Evolutionary conservation across 64 coral and sea anemone genomes (phyloP), one percentile per base, ranked within the genome.

Genomic region (Pocillopora verrucosa): DNA sequence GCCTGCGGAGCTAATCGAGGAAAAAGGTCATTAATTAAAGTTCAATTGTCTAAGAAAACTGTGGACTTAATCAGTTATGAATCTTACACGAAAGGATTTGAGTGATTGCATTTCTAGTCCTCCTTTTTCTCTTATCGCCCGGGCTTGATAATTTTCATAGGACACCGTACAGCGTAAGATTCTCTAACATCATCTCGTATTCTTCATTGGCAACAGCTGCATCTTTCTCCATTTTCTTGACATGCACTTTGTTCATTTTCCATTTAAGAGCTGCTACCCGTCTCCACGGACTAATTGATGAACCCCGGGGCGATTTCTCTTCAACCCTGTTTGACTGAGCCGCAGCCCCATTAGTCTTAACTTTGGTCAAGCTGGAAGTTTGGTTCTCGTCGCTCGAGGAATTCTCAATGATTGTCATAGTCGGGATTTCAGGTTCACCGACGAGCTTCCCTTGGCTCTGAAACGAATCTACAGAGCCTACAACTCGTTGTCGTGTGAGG

Each of bases 151-250:
- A 36, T 34, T 61, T 37, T 85, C 36, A 85, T 45, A 70, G 13
- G 26, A 85, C 82, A 24, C 82, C 82, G 38, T 56, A 85, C 37
- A 25, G 36, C 15, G 69, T 85, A 26, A 85, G 72, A 12, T 70
- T 85, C 3, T 68, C 36, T 20, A 85, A 30, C 65, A 85, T 85
- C 65, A 85, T 37, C 11, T 85, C 82, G 65, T 85, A 85, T 65
- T 85, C 82, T 30, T 85, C 82, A 41, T 72, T 37, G 11, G 72
- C 35, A 22, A 37, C 41, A n/a, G 12, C 82, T 6, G 37, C 38
- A 16, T 85, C 82, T 72, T 36, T 19, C 30, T 79, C 63, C 37
- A 30, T 85, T 85, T 36, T 85, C 36, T 57, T 85, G 2, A 10
- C 13, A 56, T 38, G 36, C 2, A 15, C 30, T 13, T 20, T 37